Evolutionary conservation across 2,888 invertebrate species (phyloP).

Genomic region (Dendrolimus houi): DNA sequence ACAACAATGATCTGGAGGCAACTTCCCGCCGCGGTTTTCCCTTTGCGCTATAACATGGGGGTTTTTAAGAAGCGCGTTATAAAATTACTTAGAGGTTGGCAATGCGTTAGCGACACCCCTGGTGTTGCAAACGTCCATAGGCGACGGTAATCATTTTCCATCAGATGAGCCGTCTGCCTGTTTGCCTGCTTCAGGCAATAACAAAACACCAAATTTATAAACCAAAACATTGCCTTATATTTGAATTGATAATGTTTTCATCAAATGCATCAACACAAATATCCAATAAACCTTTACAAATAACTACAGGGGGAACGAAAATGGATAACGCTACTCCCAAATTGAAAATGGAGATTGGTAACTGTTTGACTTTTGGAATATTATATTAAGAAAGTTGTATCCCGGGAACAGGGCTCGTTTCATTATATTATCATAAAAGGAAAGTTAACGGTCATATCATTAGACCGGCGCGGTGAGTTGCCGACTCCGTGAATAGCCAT

Average conservation of each 20-base stretch:
- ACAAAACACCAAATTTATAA: too few relatives aligned
- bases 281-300: conserved; percentile 13
- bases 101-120: too few relatives aligned
- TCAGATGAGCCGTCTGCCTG: too few relatives aligned
- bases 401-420: conserved; percentile 24
- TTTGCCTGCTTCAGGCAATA: too few relatives aligned
- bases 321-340: conserved; percentile 21
- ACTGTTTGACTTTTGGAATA: conserved; percentile 43
- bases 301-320: conserved; percentile 16
- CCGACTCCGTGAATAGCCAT: too few relatives aligned
- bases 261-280: conserved; percentile 1
- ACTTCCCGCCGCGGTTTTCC: too few relatives aligned
- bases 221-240: background rate
- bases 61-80: too few relatives aligned
- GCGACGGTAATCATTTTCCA: too few relatives aligned
- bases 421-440: conserved; percentile 44
- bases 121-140: too few relatives aligned
- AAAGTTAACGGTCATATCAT: conserved; percentile 39
- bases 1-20: too few relatives aligned
- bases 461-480: conserved; percentile 8
- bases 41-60: too few relatives aligned
- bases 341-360: conserved; percentile 31
- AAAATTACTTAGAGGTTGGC: too few relatives aligned
- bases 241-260: background rate
- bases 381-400: conserved; percentile 49